Percentiles rank a stretch among this genome's conserved stretches.
Conservation (phyloP, 2,113 vertebrate species). For the Progne subis region DNA sequence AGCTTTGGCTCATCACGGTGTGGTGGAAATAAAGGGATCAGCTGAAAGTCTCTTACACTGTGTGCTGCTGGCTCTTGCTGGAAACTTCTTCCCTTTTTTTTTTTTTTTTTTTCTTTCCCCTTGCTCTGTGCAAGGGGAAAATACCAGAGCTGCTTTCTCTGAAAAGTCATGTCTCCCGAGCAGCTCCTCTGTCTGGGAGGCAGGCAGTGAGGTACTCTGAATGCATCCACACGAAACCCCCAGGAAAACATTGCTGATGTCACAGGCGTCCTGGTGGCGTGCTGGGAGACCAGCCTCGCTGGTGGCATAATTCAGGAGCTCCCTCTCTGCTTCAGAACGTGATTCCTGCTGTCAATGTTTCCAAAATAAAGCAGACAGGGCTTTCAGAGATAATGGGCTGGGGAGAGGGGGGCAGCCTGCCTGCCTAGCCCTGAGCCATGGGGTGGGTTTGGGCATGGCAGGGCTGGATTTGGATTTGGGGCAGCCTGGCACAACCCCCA, state of each 20-base stretch:
- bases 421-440: background rate
- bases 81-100: background rate
- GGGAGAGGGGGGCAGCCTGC: background rate
- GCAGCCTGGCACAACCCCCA: accelerated
- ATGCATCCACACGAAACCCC: background rate
- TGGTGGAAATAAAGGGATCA: background rate
- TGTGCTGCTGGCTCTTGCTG: background rate
- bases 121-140: background rate
- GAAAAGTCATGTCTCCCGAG: background rate
- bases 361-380: background rate
- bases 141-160: background rate
- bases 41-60: background rate
- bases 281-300: background rate
- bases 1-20: background rate
- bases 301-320: background rate
- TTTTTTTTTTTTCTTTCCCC: background rate
- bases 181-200: background rate
- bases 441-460: background rate
- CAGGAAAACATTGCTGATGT: background rate
- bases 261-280: background rate
- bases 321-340: background rate
- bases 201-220: background rate
- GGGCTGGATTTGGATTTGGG: background rate
- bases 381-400: background rate
- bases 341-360: background rate